Conservation (phyloP, 2,797 vertebrate genomes). For the Dryobates pubescens region DNA sequence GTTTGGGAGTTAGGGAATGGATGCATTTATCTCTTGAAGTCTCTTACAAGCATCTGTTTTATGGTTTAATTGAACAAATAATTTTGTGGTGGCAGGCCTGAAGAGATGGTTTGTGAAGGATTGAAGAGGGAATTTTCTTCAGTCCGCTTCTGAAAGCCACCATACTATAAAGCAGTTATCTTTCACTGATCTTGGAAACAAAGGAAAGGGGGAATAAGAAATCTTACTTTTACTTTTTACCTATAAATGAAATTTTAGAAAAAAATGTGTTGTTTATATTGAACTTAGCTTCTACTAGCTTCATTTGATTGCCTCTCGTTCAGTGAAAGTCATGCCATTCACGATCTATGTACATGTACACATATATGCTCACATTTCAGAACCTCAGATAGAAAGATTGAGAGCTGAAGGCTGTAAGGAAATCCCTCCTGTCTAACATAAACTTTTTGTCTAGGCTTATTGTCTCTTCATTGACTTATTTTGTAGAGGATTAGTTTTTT, state of each 20-base stretch:
- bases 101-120: neutral
- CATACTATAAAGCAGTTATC: neutral
- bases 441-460: neutral
- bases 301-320: neutral
- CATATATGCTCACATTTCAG: neutral
- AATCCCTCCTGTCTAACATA: neutral
- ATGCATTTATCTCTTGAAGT: neutral
- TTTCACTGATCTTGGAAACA: neutral
- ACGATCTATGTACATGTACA: neutral
- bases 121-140: neutral
- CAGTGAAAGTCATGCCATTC: neutral
- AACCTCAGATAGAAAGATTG: neutral
- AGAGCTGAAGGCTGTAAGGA: neutral
- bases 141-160: neutral
- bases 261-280: neutral
- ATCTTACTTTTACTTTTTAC: neutral
- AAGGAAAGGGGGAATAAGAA: neutral
- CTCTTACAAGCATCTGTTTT: neutral
- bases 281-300: neutral
- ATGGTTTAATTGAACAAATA: neutral
- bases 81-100: neutral
- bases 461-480: neutral
- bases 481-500: neutral
- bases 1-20: neutral
- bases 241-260: neutral